Evolutionary conservation across 1,140 invertebrate genomes (phyloP).

Genomic region (Mizuhopecten yessoensis): DNA sequence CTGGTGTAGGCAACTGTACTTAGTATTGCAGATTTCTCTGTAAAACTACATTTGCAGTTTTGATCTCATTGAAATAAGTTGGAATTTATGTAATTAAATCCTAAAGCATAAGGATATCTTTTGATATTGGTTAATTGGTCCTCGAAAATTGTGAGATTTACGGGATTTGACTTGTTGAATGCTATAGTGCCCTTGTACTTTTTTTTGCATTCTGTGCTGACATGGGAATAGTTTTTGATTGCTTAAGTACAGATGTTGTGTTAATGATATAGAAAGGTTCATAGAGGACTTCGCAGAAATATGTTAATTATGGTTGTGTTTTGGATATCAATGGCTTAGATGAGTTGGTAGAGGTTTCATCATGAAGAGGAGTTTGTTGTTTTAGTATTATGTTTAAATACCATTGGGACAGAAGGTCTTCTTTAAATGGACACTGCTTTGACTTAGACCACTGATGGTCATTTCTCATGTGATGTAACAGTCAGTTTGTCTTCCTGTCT

Average conservation of each 20-base stretch:
- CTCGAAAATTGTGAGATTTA: neutral
- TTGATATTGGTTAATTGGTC: neutral
- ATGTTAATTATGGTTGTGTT: too few relatives aligned
- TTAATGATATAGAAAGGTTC: too few relatives aligned
- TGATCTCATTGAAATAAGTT: neutral
- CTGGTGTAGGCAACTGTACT: neutral
- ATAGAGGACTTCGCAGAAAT: too few relatives aligned
- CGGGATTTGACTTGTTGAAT: neutral
- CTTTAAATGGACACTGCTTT: too few relatives aligned
- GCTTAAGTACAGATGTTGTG: too few relatives aligned
- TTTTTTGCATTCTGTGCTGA: neutral
- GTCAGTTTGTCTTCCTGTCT: neutral
- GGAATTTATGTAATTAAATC: conserved; percentile 20
- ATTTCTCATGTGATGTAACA: neutral
- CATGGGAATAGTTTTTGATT: neutral
- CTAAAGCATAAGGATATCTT: neutral
- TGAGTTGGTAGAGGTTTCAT: too few relatives aligned
- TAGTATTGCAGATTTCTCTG: neutral
- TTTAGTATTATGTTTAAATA: too few relatives aligned
- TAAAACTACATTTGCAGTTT: neutral
- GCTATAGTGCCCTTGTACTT: neutral
- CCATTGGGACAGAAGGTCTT: too few relatives aligned
- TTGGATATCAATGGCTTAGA: too few relatives aligned
- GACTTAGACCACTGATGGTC: too few relatives aligned
- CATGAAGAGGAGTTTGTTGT: too few relatives aligned